phyloP scores from a whole-genome alignment of 2,888 invertebrate species.

The Sarcophaga rosellei region DNA sequence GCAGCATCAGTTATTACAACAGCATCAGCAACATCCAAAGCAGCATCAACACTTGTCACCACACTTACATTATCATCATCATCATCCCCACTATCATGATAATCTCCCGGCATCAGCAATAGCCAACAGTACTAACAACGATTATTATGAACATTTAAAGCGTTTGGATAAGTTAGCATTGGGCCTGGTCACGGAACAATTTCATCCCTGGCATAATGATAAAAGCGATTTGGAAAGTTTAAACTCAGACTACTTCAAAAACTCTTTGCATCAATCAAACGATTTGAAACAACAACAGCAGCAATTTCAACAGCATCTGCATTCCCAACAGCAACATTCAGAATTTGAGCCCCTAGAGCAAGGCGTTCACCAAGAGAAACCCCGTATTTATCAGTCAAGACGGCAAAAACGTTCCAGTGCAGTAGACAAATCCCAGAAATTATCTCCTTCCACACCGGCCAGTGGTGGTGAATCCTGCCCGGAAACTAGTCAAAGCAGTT shows the following conservation, averaged over 20 bases:
- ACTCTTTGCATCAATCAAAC: slow-evolving; percentile 79
- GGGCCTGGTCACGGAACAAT: slow-evolving; percentile 73
- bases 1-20: slow-evolving; percentile 68
- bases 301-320: background rate
- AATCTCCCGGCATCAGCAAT: slow-evolving; percentile 63
- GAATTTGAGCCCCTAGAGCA: slow-evolving; percentile 76
- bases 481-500: slow-evolving; percentile 79
- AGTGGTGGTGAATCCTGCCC: slow-evolving; percentile 76
- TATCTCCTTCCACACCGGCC: slow-evolving; percentile 61
- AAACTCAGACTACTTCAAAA: slow-evolving; percentile 81
- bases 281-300: slow-evolving; percentile 67
- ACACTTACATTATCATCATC: slow-evolving; percentile 59
- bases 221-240: slow-evolving; percentile 81
- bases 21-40: slow-evolving; percentile 67
- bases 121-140: slow-evolving; percentile 76
- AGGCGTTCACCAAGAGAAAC: slow-evolving; percentile 75
- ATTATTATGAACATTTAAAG: slow-evolving; percentile 81
- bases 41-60: slow-evolving; percentile 64
- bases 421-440: slow-evolving; percentile 56
- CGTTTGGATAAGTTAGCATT: slow-evolving; percentile 78
- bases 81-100: slow-evolving; percentile 65
- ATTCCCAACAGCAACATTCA: slow-evolving; percentile 65
- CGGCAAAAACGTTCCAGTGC: slow-evolving; percentile 69
- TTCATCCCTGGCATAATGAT: slow-evolving; percentile 81
- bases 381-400: slow-evolving; percentile 77